Base-by-base conservation (phyloP, 2,888 invertebrate genomes). In the Thereva nobilitata region DNA sequence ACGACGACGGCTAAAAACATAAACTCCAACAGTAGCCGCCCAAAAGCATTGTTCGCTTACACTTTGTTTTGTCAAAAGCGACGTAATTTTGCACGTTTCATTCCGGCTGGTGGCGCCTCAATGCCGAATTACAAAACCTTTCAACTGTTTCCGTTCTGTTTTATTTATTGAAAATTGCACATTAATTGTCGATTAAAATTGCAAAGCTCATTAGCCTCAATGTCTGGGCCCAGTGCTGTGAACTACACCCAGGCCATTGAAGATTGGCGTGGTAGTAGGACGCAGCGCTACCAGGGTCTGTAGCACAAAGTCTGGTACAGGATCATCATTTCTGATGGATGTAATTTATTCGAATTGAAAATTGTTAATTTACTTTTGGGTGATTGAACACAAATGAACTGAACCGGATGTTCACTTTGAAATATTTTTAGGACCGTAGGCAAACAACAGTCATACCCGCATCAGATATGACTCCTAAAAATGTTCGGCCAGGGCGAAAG, bases 161-260 rank as follows among this genome's bases (percentile, higher is more conserved):
- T 23, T 23, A 23, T 9, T 45, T 45, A 47, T 35, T 45, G 35
- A 10, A 45, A 57, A 45, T 41, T 57, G 45, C 34, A 57, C 44
- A 57, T 57, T 57, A 57, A 57, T 57, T 57, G 57, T 37, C 57
- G 47, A 57, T 57, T 57, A 57, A 47, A 57, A 57, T 57, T 57
- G 44, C 57, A 57, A 35, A 57, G 57, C 44, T 57, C 57, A 57
- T 57, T 57, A 57, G 44, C 57, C 23, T 23, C 23, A 23, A 23
- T 23, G 23, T 23, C 23, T 23, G 23, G 23, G 23, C 23, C 2
- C 23, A 23, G 23, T 23, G 23, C 2, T 23, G 23, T 23, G 23
- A 23, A 23, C 23, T 23, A 23, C 23, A 23, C 2, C 23, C 23
- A 23, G 23, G 23, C 1, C 23, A 23, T 23, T 1, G 23, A 23